Percentiles rank a stretch among this genome's conserved stretches.
Evolutionary conservation across 2,797 vertebrate genomes (phyloP).

Genomic region (Pseudopleuronectes americanus): DNA sequence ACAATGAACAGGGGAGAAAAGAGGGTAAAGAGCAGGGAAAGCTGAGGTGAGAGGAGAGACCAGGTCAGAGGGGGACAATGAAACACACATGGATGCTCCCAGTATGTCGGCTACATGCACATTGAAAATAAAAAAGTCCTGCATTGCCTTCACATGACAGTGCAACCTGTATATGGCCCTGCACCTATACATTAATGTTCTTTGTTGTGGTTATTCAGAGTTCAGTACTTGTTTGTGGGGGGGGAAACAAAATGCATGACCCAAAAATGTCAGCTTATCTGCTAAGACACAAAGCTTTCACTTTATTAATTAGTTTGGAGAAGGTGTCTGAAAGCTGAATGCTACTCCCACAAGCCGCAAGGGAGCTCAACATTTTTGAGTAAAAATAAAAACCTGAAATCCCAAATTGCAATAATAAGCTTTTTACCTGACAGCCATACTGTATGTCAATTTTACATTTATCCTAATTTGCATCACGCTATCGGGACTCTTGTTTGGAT

Average conservation of each 20-base stretch:
- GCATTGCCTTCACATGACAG: neutral
- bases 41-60: slow-evolving; percentile 42
- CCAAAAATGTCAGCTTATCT: slow-evolving; percentile 41
- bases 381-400: slow-evolving; percentile 38
- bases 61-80: slow-evolving; percentile 39
- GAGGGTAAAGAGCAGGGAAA: slow-evolving; percentile 30
- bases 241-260: slow-evolving; percentile 14
- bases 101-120: neutral
- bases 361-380: neutral
- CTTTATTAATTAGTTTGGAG: slow-evolving; percentile 48
- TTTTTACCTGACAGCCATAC: slow-evolving; percentile 30
- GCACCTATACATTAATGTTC: neutral
- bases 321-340: slow-evolving; percentile 33
- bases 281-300: neutral
- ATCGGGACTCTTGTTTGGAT: neutral
- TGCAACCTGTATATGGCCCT: neutral
- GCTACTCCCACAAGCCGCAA: slow-evolving; percentile 30
- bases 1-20: slow-evolving; percentile 30
- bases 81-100: slow-evolving; percentile 8
- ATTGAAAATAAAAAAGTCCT: too few species aligned
- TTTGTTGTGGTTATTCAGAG: neutral
- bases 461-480: slow-evolving; percentile 27
- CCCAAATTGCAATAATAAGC: neutral
- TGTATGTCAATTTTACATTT: slow-evolving; percentile 24
- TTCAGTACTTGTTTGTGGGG: neutral